Percentiles rank a stretch among this genome's conserved stretches.
Evolutionary conservation across 2,797 vertebrate genomes (phyloP).

Genomic region (Pygocentrus nattereri): DNA sequence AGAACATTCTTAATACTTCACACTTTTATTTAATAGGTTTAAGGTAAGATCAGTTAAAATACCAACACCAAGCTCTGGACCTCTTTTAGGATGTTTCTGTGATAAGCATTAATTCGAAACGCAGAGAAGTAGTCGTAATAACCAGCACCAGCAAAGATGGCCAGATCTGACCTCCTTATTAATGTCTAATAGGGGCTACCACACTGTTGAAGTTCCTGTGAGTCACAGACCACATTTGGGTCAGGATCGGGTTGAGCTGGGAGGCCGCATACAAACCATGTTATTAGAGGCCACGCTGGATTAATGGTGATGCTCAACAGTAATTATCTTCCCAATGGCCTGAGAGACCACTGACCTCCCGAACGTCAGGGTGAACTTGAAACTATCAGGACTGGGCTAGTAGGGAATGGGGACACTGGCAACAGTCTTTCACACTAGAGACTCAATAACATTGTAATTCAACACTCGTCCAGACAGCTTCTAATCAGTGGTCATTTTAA

Average conservation of each 20-base stretch:
- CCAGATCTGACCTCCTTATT: conserved; percentile 9
- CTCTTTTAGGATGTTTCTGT: background rate
- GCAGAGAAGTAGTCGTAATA: background rate
- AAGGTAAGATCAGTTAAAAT: too few species aligned
- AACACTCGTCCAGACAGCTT: background rate
- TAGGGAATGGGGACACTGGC: background rate
- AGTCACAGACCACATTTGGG: conserved; percentile 9
- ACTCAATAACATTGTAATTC: background rate
- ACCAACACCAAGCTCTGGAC: background rate
- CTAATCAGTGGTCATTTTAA: background rate
- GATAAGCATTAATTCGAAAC: background rate
- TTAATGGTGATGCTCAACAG: conserved; percentile 8
- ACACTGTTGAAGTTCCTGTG: conserved; percentile 2
- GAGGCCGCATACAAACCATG: conserved; percentile 13
- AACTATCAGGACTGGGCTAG: background rate
- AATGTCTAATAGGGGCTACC: conserved; percentile 13
- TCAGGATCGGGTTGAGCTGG: conserved; percentile 11
- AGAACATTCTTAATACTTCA: too few species aligned
- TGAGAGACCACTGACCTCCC: conserved; percentile 22
- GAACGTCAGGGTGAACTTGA: conserved; percentile 1
- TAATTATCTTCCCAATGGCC: conserved; percentile 19
- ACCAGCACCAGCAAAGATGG: background rate
- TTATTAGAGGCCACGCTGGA: conserved; percentile 16
- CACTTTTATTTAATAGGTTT: too few species aligned
- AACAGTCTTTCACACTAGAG: background rate